Percentiles rank a stretch among this genome's conserved stretches.
These are phyloP conservation scores for Sarcophaga carnaria DNA, from an alignment of 2,888 invertebrate genomes.

Conservation along the genomic window DNA sequence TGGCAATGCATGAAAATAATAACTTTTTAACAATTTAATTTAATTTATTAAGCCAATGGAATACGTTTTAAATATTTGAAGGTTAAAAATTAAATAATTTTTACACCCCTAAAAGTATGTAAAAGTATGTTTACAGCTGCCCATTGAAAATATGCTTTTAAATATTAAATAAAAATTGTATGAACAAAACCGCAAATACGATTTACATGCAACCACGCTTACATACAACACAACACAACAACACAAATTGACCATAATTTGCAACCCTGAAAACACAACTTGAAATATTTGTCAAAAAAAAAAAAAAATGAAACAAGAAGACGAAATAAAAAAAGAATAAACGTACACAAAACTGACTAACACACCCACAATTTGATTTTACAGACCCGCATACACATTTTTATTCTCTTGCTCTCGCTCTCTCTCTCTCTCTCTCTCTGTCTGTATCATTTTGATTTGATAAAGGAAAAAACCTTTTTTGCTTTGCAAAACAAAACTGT, in stretches of 20 bases:
- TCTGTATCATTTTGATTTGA: too few species aligned
- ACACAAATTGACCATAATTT: conserved; percentile 46
- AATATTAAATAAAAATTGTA: conserved; percentile 18
- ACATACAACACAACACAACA: background rate
- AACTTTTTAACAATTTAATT: background rate
- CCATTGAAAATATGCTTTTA: too few species aligned
- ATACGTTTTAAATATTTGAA: too few species aligned
- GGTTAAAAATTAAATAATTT: too few species aligned
- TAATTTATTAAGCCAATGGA: too few species aligned
- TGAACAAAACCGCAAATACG: conserved; percentile 10
- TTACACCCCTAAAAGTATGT: background rate
- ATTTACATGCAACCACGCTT: background rate
- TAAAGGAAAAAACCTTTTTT: background rate
- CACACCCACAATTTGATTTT: background rate
- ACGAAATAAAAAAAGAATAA: too few species aligned
- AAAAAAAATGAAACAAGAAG: too few species aligned
- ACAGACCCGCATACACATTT: background rate
- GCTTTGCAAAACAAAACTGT: too few species aligned
- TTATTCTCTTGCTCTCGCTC: background rate
- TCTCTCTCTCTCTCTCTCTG: background rate
- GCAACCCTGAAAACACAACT: conserved; percentile 20
- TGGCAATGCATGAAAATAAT: background rate
- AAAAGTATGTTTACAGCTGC: background rate
- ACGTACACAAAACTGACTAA: too few species aligned
- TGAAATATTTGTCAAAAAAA: conserved; percentile 18